Evolutionary conservation across 2,888 invertebrate genomes (phyloP).

Genomic region (Boloria selene): DNA sequence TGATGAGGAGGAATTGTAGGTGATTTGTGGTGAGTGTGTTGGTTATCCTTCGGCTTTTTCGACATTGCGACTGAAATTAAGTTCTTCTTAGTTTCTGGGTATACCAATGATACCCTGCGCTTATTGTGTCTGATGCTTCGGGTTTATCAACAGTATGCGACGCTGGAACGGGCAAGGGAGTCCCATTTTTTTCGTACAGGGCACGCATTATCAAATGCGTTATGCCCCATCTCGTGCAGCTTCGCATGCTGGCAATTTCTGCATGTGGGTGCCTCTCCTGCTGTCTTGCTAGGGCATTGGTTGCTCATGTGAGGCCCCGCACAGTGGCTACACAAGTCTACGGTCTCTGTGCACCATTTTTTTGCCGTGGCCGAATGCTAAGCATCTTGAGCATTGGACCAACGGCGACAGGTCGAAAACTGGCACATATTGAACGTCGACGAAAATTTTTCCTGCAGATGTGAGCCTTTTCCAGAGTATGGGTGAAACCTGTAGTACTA

Average conservation of each 20-base stretch:
- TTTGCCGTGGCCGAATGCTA: too few relatives aligned
- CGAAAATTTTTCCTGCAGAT: neutral
- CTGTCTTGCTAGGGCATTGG: too few relatives aligned
- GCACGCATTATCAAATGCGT: neutral
- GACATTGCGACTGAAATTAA: neutral
- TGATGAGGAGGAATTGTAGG: too few relatives aligned
- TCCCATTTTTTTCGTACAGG: neutral
- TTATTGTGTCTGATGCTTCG: neutral
- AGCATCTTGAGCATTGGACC: too few relatives aligned
- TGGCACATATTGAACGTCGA: neutral
- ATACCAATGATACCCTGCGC: neutral
- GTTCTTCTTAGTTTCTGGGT: too few relatives aligned
- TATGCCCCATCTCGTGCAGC: neutral
- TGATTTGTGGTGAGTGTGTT: too few relatives aligned
- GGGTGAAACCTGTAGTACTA: neutral
- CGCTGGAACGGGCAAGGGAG: neutral
- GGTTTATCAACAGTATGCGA: neutral
- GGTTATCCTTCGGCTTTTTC: neutral
- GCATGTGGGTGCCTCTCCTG: neutral
- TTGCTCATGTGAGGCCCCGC: too few relatives aligned
- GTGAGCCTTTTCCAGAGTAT: neutral
- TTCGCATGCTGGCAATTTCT: neutral
- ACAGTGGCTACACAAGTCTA: too few relatives aligned
- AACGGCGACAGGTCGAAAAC: too few relatives aligned
- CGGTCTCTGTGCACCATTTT: too few relatives aligned